Conservation (phyloP, 2,797 vertebrate genomes). For the Aselliscus stoliczkanus region DNA sequence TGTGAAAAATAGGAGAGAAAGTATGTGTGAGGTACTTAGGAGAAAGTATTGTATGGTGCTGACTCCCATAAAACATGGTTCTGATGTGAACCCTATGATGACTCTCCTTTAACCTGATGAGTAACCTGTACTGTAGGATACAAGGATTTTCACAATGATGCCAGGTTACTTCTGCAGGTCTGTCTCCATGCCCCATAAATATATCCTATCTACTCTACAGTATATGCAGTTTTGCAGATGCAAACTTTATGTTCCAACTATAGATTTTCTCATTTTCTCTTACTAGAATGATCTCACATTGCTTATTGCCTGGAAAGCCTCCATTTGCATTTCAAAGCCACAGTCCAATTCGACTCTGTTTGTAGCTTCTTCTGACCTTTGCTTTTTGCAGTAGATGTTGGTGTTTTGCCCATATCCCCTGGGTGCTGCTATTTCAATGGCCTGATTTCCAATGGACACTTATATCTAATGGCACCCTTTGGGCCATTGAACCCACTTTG, state of each 20-base stretch:
- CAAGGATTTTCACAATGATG: neutral
- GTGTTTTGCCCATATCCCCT: neutral
- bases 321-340: neutral
- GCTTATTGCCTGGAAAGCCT: neutral
- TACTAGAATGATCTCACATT: neutral
- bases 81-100: neutral
- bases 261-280: neutral
- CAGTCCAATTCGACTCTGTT: neutral
- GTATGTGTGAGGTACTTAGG: neutral
- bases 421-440: neutral
- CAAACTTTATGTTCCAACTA: neutral
- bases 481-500: neutral
- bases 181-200: neutral
- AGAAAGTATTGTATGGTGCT: neutral
- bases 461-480: neutral
- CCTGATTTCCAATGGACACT: neutral
- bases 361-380: neutral
- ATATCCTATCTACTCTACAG: neutral
- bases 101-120: neutral
- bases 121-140: neutral
- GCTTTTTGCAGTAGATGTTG: neutral
- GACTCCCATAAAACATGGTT: neutral
- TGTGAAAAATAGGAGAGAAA: neutral
- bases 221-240: neutral
- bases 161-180: neutral